Evolutionary conservation across 2,888 invertebrate genomes (phyloP).

Genomic region (Xanthorhoe spadicearia): DNA sequence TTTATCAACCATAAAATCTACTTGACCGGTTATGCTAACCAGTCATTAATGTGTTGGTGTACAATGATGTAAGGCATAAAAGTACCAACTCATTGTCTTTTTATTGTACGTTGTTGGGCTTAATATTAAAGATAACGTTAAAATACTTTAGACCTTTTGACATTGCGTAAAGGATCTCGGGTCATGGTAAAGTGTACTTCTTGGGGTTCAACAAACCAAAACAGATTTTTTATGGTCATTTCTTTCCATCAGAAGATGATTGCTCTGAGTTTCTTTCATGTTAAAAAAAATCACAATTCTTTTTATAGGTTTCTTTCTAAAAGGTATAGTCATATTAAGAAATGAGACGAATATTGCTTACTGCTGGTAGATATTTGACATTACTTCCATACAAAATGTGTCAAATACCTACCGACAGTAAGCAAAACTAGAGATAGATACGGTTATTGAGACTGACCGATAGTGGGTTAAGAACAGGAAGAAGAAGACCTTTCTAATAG

Average conservation of each 20-base stretch:
- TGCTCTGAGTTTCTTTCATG: no score
- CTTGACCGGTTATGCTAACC: conserved; percentile 2
- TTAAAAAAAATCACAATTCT: no score
- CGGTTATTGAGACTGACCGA: no score
- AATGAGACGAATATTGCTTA: no score
- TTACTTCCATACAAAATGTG: no score
- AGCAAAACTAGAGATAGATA: no score
- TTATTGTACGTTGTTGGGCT: conserved; percentile 28
- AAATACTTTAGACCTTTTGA: conserved; percentile 18
- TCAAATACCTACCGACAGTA: no score
- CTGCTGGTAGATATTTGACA: no score
- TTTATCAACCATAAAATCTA: not conserved
- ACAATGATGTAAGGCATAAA: conserved; percentile 3
- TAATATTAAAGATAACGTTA: conserved; percentile 28
- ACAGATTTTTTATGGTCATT: not conserved
- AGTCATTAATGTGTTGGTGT: not conserved
- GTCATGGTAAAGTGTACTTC: not conserved
- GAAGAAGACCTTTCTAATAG: not conserved
- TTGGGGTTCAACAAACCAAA: not conserved
- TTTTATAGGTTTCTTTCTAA: no score
- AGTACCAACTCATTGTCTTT: conserved; percentile 16
- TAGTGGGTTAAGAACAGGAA: no score
- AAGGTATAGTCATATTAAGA: no score
- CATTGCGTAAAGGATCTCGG: conserved; percentile 2
- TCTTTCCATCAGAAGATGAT: no score